These are phyloP conservation scores for Sarcophaga carnaria DNA, from an alignment of 2,888 invertebrate genomes.

Conservation along the genomic window DNA sequence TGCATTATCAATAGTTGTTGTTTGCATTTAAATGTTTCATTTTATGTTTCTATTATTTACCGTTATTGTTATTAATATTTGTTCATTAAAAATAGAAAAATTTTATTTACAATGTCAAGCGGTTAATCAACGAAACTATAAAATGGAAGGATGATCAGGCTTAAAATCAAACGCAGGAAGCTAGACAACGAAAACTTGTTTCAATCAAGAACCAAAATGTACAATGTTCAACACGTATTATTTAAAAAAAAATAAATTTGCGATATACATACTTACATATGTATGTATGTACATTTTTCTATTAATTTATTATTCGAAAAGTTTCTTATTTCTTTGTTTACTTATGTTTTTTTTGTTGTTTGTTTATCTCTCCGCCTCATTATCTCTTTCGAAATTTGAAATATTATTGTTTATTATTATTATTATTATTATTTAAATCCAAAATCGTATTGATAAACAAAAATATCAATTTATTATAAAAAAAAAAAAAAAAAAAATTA, in stretches of 20 bases:
- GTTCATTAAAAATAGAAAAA: conserved; percentile 33
- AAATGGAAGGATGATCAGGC: conserved; percentile 34
- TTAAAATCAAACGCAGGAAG: neutral
- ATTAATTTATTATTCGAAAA: neutral
- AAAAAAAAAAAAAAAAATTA: conserved; percentile 33
- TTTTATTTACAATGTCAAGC: conserved; percentile 49
- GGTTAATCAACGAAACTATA: neutral
- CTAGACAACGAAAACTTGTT: neutral
- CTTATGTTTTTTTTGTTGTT: no score
- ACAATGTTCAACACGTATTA: no score
- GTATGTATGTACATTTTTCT: no score
- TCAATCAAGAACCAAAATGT: no score
- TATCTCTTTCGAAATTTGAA: neutral
- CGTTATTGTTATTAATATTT: conserved; percentile 46
- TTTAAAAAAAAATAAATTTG: no score
- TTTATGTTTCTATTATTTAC: conserved; percentile 18
- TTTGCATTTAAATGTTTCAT: conserved; percentile 22
- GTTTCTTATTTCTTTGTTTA: neutral
- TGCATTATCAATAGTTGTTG: conserved; percentile 53
- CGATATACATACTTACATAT: no score
- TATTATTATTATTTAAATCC: conserved; percentile 45
- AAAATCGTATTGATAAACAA: conserved; percentile 58
- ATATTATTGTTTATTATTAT: neutral
- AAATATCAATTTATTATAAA: conserved; percentile 65
- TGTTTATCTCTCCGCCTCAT: neutral